A percentile compares a stretch with the other conserved stretches of the same genome.
phyloP scores from a whole-genome alignment of 1,140 invertebrate genomes.

The Colletes gigas region DNA sequence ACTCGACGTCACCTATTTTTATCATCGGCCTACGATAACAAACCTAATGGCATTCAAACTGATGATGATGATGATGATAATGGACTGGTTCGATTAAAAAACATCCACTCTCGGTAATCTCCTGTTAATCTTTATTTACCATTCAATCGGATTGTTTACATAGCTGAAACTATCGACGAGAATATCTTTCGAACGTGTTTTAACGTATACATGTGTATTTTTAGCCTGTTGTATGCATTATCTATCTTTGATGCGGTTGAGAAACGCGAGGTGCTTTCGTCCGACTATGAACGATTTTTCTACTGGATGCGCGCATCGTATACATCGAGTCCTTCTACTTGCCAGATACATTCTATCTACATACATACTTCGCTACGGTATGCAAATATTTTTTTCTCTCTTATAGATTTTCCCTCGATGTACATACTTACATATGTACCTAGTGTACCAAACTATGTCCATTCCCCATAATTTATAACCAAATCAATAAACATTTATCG shows the following conservation, averaged over 20 bases:
- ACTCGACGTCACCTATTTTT: too few relatives aligned
- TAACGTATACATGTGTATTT: neutral
- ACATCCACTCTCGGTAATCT: neutral
- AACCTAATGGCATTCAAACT: too few relatives aligned
- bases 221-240: neutral
- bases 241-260: neutral
- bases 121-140: neutral
- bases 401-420: too few relatives aligned
- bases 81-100: neutral
- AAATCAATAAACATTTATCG: too few relatives aligned
- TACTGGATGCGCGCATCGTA: neutral
- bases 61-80: too few relatives aligned
- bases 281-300: slow-evolving; percentile 5
- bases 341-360: too few relatives aligned
- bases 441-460: too few relatives aligned
- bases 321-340: slow-evolving; percentile 5
- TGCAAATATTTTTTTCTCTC: neutral
- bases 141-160: neutral
- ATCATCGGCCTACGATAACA: too few relatives aligned
- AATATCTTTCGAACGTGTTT: neutral
- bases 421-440: too few relatives aligned
- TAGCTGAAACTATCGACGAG: neutral
- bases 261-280: neutral
- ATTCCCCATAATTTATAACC: too few relatives aligned
- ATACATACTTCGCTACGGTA: neutral